Percentiles rank a stretch among this genome's conserved stretches.
Evolutionary conservation across 1,140 invertebrate species (phyloP).

Genomic region (Pogonognathellus flavescens): DNA sequence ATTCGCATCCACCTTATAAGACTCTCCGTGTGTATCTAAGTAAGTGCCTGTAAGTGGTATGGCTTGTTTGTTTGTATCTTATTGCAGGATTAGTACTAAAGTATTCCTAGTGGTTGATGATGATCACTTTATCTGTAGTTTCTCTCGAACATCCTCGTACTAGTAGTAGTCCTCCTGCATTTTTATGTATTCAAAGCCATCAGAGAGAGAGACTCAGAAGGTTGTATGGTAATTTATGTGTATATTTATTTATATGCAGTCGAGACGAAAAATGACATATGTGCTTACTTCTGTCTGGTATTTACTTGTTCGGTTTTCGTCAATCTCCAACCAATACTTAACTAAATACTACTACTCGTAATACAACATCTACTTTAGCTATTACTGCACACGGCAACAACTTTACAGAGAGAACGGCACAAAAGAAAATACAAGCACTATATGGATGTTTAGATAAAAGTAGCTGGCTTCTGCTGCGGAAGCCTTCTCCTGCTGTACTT

Average conservation of each 20-base stretch:
- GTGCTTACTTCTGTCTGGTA: not conserved
- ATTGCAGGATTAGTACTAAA: not conserved
- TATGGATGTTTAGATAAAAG: constrained; percentile 46
- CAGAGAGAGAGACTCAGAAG: too few species aligned
- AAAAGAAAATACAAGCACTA: constrained; percentile 15
- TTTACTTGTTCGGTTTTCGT: constrained; percentile 27
- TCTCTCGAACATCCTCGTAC: too few species aligned
- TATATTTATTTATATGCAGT: too few species aligned
- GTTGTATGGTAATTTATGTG: too few species aligned
- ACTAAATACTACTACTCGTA: not conserved
- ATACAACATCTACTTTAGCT: not conserved
- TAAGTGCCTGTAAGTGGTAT: not conserved
- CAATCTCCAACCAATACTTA: not conserved
- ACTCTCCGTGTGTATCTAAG: not conserved
- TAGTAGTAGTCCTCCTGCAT: too few species aligned
- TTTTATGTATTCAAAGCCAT: too few species aligned
- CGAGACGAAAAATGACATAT: not conserved
- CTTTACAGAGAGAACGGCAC: not conserved
- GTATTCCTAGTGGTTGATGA: not conserved
- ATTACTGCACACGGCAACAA: constrained; percentile 22
- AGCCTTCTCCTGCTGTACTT: not conserved
- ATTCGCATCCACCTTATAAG: too few species aligned
- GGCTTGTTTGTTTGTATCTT: constrained; percentile 1
- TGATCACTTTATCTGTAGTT: not conserved
- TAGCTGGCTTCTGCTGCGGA: constrained; percentile 38